phyloP scores from a whole-genome alignment of 2,888 invertebrate species.

The Lacanobia wlatinum region DNA sequence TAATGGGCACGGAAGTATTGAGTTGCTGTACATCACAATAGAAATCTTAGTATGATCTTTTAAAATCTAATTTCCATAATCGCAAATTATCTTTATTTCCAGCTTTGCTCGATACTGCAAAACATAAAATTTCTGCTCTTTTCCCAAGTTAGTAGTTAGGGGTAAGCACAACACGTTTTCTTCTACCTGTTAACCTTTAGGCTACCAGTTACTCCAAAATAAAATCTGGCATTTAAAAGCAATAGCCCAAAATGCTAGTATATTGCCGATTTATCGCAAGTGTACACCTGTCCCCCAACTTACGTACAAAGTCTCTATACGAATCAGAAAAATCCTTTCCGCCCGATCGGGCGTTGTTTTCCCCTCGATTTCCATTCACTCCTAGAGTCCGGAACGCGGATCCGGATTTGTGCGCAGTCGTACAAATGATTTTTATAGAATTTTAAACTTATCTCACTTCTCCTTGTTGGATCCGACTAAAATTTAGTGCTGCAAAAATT shows the following conservation, averaged over 20 bases:
- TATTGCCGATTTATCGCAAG: conserved; percentile 40
- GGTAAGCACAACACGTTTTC: too few relatives aligned
- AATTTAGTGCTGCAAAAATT: conserved; percentile 51
- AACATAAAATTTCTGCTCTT: too few relatives aligned
- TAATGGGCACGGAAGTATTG: too few relatives aligned
- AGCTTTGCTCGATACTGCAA: too few relatives aligned
- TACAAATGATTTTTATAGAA: conserved; percentile 69
- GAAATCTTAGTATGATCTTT: too few relatives aligned
- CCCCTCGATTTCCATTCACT: conserved; percentile 77
- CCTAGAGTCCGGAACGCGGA: conserved; percentile 59
- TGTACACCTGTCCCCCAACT: conserved; percentile 59
- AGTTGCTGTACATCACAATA: too few relatives aligned
- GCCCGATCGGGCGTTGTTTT: conserved; percentile 73
- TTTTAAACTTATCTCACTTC: conserved; percentile 67
- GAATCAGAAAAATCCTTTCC: conserved; percentile 75
- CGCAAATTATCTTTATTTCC: too few relatives aligned
- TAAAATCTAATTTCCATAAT: too few relatives aligned
- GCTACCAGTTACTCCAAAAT: neutral
- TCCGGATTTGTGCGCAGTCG: conserved; percentile 66
- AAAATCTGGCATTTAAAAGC: neutral
- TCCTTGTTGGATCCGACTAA: conserved; percentile 49
- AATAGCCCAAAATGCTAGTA: neutral
- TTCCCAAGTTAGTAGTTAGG: too few relatives aligned
- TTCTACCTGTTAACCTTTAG: neutral
- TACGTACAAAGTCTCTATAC: conserved; percentile 61